Evolutionary conservation across 2,113 vertebrate species (phyloP), one percentile per base, ranked within the genome.

Genomic region (Onychostoma macrolepis): DNA sequence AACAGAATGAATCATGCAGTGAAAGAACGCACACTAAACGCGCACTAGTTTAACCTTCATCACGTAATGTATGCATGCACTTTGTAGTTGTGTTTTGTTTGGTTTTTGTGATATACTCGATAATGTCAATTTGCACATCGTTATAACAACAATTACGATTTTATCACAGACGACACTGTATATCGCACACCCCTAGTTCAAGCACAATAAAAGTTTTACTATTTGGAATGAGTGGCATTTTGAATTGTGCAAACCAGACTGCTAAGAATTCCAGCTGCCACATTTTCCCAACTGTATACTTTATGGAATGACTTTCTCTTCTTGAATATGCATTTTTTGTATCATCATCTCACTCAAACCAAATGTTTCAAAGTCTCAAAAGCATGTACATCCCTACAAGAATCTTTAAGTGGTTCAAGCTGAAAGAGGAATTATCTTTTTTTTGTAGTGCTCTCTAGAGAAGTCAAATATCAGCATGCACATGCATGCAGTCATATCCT

Each of bases 381-480:
- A 71, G 33, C 33, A 71, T 71, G 33, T 11, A 71, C 33, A 43
- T 75, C 24, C 43, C 11, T 26, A 43, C 72, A 75, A 75, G 8
- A 24, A 36, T 38, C 38, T 24, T 74, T 5, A 38, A 58, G 30
- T 38, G 21, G 10, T 53, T 61, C n/a, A 17, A 61, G 11, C 19
- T 74, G 21, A 74, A 65, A 48, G 41, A 38, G 82, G 72, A 87
- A 72, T 41, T 41, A 13, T 48, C 56, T 36, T 81, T 43, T 56
- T 78, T 48, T 80, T 58, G 15, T 12, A 71, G 10, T 50, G n/a
- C 45, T 71, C 50, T 69, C 33, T 58, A 7, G 65, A 77, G 56
- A 63, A 41, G 36, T 63, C 2, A 84, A 24, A 65, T 45, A 63
- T 53, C 36, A 36, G 19, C 61, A 83, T 53, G 30, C 12, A 24